These are phyloP conservation scores for Glossophaga mutica DNA, from an alignment of 2,797 vertebrate species.

Conservation along the genomic window DNA sequence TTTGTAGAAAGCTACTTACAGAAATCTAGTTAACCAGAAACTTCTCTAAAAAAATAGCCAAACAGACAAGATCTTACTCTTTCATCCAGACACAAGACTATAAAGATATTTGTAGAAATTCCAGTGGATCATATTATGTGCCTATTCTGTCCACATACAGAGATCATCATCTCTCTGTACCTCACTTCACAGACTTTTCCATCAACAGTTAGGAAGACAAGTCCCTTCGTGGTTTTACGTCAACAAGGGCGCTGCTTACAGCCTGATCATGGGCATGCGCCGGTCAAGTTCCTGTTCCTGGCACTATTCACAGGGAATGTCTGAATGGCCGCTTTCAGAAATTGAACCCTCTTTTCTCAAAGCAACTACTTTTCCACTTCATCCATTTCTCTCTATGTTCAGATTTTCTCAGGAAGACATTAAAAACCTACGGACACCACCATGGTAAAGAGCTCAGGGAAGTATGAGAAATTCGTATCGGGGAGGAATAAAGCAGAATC, in stretches of 20 bases:
- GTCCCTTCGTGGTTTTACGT: background rate
- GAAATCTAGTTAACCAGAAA: background rate
- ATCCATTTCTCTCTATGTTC: background rate
- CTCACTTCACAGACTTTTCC: background rate
- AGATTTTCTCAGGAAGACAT: background rate
- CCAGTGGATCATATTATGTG: background rate
- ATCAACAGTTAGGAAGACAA: background rate
- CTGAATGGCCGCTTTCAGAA: background rate
- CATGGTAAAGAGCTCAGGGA: background rate
- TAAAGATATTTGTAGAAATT: background rate
- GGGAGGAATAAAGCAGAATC: background rate
- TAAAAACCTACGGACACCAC: background rate
- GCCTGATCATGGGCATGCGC: background rate
- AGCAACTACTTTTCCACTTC: background rate
- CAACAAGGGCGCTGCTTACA: background rate
- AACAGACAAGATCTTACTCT: background rate
- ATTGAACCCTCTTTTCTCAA: background rate
- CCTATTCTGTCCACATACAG: background rate
- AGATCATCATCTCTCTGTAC: background rate
- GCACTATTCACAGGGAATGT: background rate
- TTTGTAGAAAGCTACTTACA: constrained; percentile 20
- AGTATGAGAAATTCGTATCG: background rate
- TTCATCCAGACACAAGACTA: background rate
- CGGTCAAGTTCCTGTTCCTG: background rate
- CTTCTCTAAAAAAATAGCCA: constrained; percentile 3